Evolutionary conservation across 2,888 invertebrate genomes (phyloP).

Genomic region (Andricus curvator): DNA sequence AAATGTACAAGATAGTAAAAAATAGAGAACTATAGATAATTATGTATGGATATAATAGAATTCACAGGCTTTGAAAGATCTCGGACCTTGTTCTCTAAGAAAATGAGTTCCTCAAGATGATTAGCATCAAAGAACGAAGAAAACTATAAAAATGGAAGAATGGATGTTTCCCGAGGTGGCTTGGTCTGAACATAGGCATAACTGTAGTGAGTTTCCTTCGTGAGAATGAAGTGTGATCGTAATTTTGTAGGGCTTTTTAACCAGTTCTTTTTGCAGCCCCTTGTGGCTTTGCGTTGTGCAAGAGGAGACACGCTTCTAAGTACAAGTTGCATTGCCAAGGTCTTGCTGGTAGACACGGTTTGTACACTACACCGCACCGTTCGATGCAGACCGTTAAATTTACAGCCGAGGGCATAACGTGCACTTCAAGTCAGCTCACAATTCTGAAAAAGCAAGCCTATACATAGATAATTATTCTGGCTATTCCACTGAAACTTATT

Average conservation of each 20-base stretch:
- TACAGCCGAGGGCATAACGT: conserved; percentile 16
- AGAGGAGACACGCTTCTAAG: conserved; percentile 45
- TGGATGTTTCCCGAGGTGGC: neutral
- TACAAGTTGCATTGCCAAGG: conserved; percentile 21
- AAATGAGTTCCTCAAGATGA: neutral
- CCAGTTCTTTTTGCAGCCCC: conserved; percentile 43
- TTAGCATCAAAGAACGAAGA: neutral
- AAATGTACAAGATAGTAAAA: neutral
- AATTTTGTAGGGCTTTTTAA: conserved; percentile 36
- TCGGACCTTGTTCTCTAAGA: neutral
- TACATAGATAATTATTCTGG: conserved; percentile 21
- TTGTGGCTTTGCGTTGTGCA: conserved; percentile 35
- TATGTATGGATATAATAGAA: neutral
- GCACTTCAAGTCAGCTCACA: neutral
- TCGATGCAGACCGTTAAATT: conserved; percentile 36
- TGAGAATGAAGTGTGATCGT: conserved; percentile 16
- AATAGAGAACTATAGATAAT: neutral
- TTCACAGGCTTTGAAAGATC: neutral
- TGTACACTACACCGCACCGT: conserved; percentile 33
- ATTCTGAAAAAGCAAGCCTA: conserved; percentile 23
- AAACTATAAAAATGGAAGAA: neutral
- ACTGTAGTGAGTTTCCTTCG: conserved; percentile 7
- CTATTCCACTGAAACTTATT: conserved; percentile 27
- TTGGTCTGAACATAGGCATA: neutral
- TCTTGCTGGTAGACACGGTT: conserved; percentile 33